These are phyloP conservation scores for Perca flavescens DNA, from an alignment of 2,113 vertebrate species.

Conservation along the genomic window DNA sequence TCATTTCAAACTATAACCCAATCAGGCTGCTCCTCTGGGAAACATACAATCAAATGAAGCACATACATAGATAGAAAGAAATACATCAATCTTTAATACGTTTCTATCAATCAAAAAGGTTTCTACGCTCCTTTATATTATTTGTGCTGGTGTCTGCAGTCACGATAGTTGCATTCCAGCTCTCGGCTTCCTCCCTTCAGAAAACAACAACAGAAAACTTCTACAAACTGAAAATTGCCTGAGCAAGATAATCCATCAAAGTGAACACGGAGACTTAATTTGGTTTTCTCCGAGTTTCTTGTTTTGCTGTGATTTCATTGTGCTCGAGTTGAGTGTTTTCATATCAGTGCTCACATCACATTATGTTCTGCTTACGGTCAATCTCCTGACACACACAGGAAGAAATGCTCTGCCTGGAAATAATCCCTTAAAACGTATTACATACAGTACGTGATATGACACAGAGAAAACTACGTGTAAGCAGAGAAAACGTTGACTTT, in stretches of 20 bases:
- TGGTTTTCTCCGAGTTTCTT: constrained; percentile 72
- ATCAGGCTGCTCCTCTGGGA: constrained; percentile 49
- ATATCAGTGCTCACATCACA: constrained; percentile 68
- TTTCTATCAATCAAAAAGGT: constrained; percentile 36
- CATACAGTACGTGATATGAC: constrained; percentile 14
- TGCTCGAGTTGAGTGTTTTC: constrained; percentile 63
- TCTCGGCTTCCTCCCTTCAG: constrained; percentile 32
- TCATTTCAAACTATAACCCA: constrained; percentile 40
- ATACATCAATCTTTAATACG: constrained; percentile 38
- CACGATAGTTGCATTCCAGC: constrained; percentile 22
- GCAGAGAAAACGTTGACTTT: constrained; percentile 19
- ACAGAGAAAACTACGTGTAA: not conserved
- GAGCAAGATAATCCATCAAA: constrained; percentile 66
- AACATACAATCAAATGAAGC: constrained; percentile 36
- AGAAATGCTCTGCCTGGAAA: constrained; percentile 37
- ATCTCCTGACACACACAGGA: constrained; percentile 48
- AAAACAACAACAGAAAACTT: constrained; percentile 31
- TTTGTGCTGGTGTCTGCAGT: constrained; percentile 46
- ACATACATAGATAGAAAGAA: not conserved
- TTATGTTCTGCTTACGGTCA: constrained; percentile 65
- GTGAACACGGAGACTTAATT: constrained; percentile 75
- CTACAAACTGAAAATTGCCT: constrained; percentile 60
- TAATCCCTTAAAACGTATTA: constrained; percentile 28
- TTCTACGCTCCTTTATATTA: constrained; percentile 8
- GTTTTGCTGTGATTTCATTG: constrained; percentile 73